Conservation (phyloP, 2,113 vertebrate genomes). For the Nematolebias whitei region DNA sequence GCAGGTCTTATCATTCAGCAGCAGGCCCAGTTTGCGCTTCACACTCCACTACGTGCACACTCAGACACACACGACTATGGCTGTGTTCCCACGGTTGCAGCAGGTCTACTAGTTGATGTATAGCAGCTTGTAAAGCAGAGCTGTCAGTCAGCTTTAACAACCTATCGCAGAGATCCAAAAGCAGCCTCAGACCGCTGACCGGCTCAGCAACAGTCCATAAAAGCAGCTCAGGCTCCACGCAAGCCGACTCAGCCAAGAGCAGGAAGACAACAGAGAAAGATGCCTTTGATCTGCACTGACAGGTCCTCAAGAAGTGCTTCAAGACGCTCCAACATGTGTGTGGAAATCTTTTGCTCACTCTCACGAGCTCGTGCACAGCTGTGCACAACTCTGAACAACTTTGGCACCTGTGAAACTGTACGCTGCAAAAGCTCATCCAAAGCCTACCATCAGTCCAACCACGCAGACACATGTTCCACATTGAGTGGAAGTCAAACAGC, state of each 20-base stretch:
- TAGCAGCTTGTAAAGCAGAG: conserved; percentile 66
- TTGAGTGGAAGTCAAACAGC: conserved; percentile 69
- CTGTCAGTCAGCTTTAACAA: conserved; percentile 66
- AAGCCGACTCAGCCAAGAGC: conserved; percentile 47
- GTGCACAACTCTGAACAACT: conserved; percentile 34
- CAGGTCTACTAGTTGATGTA: conserved; percentile 62
- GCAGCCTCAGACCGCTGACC: conserved; percentile 44
- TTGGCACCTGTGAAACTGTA: conserved; percentile 65
- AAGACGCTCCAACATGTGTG: conserved; percentile 31
- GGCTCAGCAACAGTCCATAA: conserved; percentile 70
- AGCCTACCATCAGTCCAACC: conserved; percentile 48
- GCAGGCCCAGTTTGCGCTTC: conserved; percentile 51
- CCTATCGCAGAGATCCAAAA: conserved; percentile 67
- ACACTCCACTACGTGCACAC: conserved; percentile 6
- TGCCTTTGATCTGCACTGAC: conserved; percentile 60
- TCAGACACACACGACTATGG: conserved; percentile 24
- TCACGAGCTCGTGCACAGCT: conserved; percentile 19
- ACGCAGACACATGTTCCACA: conserved; percentile 68
- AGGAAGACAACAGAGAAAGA: conserved; percentile 45
- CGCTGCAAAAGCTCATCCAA: conserved; percentile 46
- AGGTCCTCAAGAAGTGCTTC: conserved; percentile 35
- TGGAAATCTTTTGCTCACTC: conserved; percentile 32
- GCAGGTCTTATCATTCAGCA: conserved; percentile 64
- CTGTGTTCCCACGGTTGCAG: conserved; percentile 66
- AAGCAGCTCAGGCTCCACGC: conserved; percentile 38